Evolutionary conservation across 2,888 invertebrate species (phyloP), one percentile per base, ranked within the genome.

Genomic region (Tachina grossa): DNA sequence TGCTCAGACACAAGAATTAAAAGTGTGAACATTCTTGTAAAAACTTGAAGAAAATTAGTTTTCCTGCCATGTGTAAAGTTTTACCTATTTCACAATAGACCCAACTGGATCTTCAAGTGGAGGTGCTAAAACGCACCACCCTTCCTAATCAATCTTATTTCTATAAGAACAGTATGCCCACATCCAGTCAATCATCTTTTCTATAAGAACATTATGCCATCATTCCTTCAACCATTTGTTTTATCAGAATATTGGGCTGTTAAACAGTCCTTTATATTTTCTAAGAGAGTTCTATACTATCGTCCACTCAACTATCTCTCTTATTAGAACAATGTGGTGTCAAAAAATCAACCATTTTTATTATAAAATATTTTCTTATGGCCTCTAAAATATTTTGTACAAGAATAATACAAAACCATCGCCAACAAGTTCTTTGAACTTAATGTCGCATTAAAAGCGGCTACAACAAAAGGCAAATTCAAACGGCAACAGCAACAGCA

Each of bases 381-480:
- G 9, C 59, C n/a, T 41, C 16, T 8, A 43, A 61, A 61, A 5
- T 3, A 8, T 16, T 57, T 16, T 19, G 13, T 51, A 5, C 19
- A 31, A 31, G 1, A 19, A 39, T 45, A 47, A 22, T 8, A 59
- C 11, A 41, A 14, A 13, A n/a, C 41, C 45, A 59, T 72, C n/a
- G 22, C 31, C 31, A 59, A 72, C 16, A 66, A 83, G 77, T 83
- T 83, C 83, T 74, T 78, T 83, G 83, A 83, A 83, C 83, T 78
- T 59, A 66, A 51, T 66, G 22, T 59, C 55, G 51, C 49, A 71
- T 71, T 57, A 47, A 51, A 65, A 61, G 77, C 77, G 83, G 77
- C 71, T 74, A 57, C 47, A 66, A 78, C 53, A 83, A 83, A 83
- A 72, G 76, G 9, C 43, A 57, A 65, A 77, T 51, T 43, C 59